These are phyloP conservation scores for Fragum whitleyi DNA, from an alignment of 2,888 invertebrate genomes.

Conservation along the genomic window DNA sequence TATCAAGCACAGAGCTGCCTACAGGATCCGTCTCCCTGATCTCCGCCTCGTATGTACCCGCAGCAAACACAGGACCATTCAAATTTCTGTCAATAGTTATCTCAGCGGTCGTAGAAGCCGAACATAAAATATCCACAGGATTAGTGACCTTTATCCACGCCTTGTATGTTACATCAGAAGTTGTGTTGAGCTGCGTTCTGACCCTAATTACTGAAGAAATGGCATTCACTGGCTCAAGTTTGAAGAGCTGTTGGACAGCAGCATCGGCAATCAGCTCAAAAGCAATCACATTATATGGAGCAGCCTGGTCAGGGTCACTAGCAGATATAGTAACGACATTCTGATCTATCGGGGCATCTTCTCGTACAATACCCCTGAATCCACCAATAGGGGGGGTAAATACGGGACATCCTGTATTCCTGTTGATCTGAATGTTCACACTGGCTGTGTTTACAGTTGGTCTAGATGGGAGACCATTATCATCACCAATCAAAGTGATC, in stretches of 20 bases:
- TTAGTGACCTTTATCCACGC: conserved; percentile 43
- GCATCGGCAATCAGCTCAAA: conserved; percentile 40
- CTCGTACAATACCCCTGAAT: conserved; percentile 36
- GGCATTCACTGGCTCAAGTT: conserved; percentile 19
- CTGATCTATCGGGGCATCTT: conserved; percentile 40
- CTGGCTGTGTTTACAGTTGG: conserved; percentile 61
- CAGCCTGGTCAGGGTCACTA: conserved; percentile 48
- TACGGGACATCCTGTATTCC: conserved; percentile 66
- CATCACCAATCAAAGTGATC: conserved; percentile 58
- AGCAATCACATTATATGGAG: conserved; percentile 49
- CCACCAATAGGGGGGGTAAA: conserved; percentile 30
- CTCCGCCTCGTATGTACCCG: conserved; percentile 61
- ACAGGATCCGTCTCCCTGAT: conserved; percentile 72
- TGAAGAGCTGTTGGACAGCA: conserved; percentile 26
- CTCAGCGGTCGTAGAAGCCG: conserved; percentile 66
- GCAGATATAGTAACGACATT: conserved; percentile 49
- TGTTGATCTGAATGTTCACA: conserved; percentile 70
- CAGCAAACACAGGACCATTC: conserved; percentile 53
- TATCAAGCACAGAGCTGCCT: conserved; percentile 58
- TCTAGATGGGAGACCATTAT: conserved; percentile 72
- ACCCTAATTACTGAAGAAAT: conserved; percentile 34
- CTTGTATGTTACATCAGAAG: conserved; percentile 29
- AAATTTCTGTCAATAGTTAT: conserved; percentile 69
- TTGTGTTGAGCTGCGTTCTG: conserved; percentile 19
- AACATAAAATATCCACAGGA: conserved; percentile 91